phyloP scores from a whole-genome alignment of 2,888 invertebrate species.

The Melipona bicolor region DNA sequence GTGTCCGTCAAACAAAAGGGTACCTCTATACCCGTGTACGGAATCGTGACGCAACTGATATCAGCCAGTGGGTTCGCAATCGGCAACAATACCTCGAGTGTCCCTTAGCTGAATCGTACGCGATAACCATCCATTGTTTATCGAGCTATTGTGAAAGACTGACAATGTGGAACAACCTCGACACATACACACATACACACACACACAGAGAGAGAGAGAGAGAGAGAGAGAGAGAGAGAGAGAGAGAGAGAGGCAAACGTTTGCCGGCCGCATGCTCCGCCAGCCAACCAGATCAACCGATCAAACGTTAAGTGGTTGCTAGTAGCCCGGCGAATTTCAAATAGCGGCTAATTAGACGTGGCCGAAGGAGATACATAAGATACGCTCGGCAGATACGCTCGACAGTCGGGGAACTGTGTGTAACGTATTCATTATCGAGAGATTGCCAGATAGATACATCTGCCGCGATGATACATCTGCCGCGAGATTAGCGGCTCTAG shows the following conservation, averaged over 20 bases:
- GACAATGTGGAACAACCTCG: constrained; percentile 52
- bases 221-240: too few species aligned
- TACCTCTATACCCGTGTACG: constrained; percentile 1
- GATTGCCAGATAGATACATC: too few species aligned
- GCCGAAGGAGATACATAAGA: not conserved
- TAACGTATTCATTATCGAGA: too few species aligned
- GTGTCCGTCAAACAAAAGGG: constrained; percentile 23
- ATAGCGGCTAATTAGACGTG: not conserved
- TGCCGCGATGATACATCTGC: not conserved
- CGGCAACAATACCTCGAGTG: constrained; percentile 48
- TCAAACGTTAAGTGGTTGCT: constrained; percentile 20
- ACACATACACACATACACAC: constrained; percentile 1
- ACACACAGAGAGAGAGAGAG: too few species aligned
- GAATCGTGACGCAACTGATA: constrained; percentile 45
- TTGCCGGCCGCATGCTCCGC: constrained; percentile 20
- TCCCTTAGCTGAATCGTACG: constrained; percentile 56
- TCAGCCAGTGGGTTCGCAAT: constrained; percentile 34
- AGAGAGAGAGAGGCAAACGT: constrained; percentile 19
- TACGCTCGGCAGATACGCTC: not conserved
- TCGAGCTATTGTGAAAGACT: constrained; percentile 56
- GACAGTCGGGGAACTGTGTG: too few species aligned
- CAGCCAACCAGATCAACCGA: constrained; percentile 37
- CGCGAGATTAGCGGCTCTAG: not conserved
- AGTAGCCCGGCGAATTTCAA: constrained; percentile 2
- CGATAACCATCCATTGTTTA: constrained; percentile 69